phyloP scores from a whole-genome alignment of 2,888 invertebrate genomes.

The Pammene fasciana region DNA sequence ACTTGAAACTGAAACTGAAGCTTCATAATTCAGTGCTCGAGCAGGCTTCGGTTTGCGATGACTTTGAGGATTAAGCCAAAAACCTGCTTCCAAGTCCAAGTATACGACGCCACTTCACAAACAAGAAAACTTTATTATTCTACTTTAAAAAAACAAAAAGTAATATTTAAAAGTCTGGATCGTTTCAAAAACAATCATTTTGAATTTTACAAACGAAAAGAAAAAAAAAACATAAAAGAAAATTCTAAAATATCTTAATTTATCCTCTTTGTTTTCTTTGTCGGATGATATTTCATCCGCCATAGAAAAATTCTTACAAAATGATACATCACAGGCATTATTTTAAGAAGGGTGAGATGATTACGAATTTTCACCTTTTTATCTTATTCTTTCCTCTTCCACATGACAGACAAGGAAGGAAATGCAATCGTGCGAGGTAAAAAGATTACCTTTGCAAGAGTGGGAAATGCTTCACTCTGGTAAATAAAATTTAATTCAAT shows the following conservation, averaged over 20 bases:
- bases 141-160: not conserved
- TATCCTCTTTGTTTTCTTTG: not conserved
- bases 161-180: not conserved
- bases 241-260: not conserved
- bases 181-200: not conserved
- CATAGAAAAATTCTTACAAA: slow-evolving; percentile 10
- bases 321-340: slow-evolving; percentile 25
- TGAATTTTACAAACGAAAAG: not conserved
- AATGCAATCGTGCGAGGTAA: slow-evolving; percentile 31
- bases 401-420: slow-evolving; percentile 24
- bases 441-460: slow-evolving; percentile 16
- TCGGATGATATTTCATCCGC: not conserved
- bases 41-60: slow-evolving; percentile 18
- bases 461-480: slow-evolving; percentile 9
- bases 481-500: slow-evolving; percentile 26
- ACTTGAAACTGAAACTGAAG: slow-evolving; percentile 22
- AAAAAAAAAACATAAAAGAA: too few species aligned
- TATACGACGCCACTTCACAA: slow-evolving; percentile 19
- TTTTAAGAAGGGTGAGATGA: slow-evolving; percentile 28
- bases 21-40: slow-evolving; percentile 30
- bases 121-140: slow-evolving; percentile 11
- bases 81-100: slow-evolving; percentile 17
- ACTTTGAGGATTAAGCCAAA: slow-evolving; percentile 29
- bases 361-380: slow-evolving; percentile 32
- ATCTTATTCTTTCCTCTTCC: slow-evolving; percentile 28